Conservation (phyloP, 2,797 vertebrate genomes). For the Hafferia zeledoni region DNA sequence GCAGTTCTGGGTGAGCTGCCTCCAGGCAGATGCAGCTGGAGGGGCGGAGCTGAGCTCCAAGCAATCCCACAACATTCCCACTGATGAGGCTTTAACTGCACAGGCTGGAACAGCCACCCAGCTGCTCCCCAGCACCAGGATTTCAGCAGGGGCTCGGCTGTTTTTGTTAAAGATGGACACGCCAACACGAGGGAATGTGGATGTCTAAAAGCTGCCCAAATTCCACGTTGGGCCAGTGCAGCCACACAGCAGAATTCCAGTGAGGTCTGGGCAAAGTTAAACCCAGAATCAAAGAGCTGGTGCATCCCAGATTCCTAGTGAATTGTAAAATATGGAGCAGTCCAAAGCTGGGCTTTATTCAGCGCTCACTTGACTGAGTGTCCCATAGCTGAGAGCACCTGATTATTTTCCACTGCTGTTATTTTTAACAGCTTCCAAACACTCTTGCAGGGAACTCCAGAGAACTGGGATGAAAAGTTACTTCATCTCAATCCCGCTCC, state of each 20-base stretch:
- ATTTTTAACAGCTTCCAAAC: neutral
- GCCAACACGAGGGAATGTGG: rapidly evolving
- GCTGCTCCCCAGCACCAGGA: neutral
- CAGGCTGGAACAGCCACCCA: neutral
- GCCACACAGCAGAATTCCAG: rapidly evolving
- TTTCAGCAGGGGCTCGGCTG: neutral
- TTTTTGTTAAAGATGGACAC: neutral
- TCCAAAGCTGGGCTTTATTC: neutral
- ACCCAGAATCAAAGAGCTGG: neutral
- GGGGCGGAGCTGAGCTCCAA: neutral
- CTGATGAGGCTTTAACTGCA: neutral
- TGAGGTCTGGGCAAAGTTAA: neutral
- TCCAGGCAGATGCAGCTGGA: slow-evolving; percentile 14
- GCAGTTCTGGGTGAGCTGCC: neutral
- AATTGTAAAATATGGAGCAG: neutral
- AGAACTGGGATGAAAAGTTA: neutral
- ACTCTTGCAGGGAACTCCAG: neutral
- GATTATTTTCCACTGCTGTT: neutral
- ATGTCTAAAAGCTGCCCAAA: neutral
- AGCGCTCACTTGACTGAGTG: neutral
- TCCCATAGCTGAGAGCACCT: neutral
- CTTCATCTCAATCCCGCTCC: neutral
- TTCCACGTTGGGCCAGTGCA: neutral
- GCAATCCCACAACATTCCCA: neutral
- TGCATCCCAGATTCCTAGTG: neutral